Conservation (phyloP, 2,113 vertebrate species). For the Paradoxurus hermaphroditus region DNA sequence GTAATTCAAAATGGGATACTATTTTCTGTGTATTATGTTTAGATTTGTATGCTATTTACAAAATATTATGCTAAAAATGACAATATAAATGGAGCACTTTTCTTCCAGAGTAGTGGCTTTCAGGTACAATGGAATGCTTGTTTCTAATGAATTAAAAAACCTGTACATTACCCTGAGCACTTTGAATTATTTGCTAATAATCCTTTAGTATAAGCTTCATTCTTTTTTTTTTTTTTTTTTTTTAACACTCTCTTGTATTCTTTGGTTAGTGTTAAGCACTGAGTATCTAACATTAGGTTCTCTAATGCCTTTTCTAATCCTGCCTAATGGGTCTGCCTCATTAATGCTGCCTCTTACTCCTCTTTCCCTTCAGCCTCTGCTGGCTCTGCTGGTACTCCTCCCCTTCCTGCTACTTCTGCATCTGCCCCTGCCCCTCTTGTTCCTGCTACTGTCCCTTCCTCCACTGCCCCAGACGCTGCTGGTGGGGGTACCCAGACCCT, state of each 20-base stretch:
- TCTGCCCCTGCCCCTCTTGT: conserved; percentile 83
- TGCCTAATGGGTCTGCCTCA: conserved; percentile 58
- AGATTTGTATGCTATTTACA: neutral
- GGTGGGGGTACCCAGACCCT: conserved; percentile 89
- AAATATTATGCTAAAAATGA: neutral
- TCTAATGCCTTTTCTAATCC: conserved; percentile 76
- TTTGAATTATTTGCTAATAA: conserved; percentile 63
- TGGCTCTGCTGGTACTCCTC: conserved; percentile 88
- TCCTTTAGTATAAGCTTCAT: conserved; percentile 65
- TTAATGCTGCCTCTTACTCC: conserved; percentile 85
- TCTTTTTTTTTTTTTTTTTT: conserved; percentile 56
- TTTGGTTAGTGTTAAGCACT: conserved; percentile 63
- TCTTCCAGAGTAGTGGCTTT: conserved; percentile 58
- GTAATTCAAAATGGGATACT: conserved; percentile 17
- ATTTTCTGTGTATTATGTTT: conserved; percentile 17
- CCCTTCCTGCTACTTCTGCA: conserved; percentile 86
- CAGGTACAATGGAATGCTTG: conserved; percentile 58
- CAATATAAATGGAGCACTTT: conserved; percentile 17
- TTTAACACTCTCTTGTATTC: neutral
- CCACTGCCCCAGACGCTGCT: conserved; percentile 87
- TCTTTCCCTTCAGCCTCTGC: conserved; percentile 85
- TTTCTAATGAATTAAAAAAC: conserved; percentile 56
- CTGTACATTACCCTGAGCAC: conserved; percentile 34
- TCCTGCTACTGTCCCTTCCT: conserved; percentile 83
- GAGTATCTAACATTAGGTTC: conserved; percentile 77